Evolutionary conservation across 2,797 vertebrate genomes (phyloP), one percentile per base, ranked within the genome.

Genomic region (Benthosema pterotum): DNA sequence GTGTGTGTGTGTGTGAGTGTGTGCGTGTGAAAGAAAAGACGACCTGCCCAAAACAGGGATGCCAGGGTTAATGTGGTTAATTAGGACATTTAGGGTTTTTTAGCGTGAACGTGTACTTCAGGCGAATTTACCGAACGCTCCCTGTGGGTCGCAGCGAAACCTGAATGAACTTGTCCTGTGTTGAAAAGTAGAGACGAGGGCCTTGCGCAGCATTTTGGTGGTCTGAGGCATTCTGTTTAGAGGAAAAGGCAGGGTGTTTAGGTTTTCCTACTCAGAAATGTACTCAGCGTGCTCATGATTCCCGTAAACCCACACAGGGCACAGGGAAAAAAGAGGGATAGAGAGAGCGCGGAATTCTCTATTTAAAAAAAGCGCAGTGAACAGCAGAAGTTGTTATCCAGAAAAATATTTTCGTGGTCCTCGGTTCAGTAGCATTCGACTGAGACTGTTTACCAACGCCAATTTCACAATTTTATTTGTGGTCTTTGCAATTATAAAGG

Each of bases 231-330:
- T 43, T 57, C 17, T 66, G 73, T 75, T 87, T 83, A 52, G 73
- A 57, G 61, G 55, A 74, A 60, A 75, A 78, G 55, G 62, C 69
- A 65, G 32, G 74, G 77, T 83, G 79, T 81, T 83, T 74, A 84
- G 55, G 61, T 72, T 86, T 81, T 79, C 82, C 79, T 78, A 88
- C 77, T 86, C 75, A 82, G 85, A 85, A 75, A 84, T 84, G 62
- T 72, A 79, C 74, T 71, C 69, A 17, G 68, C 11, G 32, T 38
- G 65, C 66, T 73, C 81, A 63, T 25, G 50, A 56, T 88, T 87
- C 82, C 81, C 60, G 79, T 83, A 87, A 86, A 78, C 38, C 59
- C 17, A 2, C 17, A 2, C 38, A 63, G 60, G 60, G 58, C 4
- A 9, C 5, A 28, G 57, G 32, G 15, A 14, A 59, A 60, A 49